Evolutionary conservation across 2,113 vertebrate genomes (phyloP).

Genomic region (Dasyurus viverrinus): DNA sequence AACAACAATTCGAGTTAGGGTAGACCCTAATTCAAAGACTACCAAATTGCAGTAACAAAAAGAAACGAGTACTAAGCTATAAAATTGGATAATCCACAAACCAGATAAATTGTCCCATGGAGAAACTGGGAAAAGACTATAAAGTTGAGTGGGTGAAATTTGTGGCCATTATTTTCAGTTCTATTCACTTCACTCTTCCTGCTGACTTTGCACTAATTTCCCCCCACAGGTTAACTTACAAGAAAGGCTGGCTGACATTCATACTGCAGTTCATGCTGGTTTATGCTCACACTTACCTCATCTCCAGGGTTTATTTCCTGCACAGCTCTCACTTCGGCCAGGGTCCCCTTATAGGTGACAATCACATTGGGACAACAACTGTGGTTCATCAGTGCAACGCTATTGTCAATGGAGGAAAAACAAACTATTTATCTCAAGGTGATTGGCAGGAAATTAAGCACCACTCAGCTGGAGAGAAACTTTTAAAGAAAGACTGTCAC

Average conservation of each 20-base stretch:
- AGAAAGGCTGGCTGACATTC: neutral
- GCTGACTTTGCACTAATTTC: rapidly evolving
- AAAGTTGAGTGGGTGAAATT: too few relatives aligned
- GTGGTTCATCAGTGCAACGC: conserved; percentile 96
- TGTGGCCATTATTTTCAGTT: rapidly evolving
- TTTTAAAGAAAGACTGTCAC: conserved; percentile 4
- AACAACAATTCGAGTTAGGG: neutral
- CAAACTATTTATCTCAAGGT: conserved; percentile 16
- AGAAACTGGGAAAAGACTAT: rapidly evolving
- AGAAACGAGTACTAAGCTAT: neutral
- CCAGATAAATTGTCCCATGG: neutral
- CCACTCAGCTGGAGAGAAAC: neutral
- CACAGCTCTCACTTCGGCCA: conserved; percentile 93
- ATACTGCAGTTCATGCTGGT: neutral
- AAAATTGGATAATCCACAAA: neutral
- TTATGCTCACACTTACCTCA: conserved; percentile 86
- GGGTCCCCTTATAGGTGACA: conserved; percentile 92
- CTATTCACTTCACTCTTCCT: neutral
- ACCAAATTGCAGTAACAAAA: rapidly evolving
- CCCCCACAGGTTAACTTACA: neutral
- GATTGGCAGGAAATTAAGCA: conserved; percentile 7
- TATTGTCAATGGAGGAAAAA: conserved; percentile 72
- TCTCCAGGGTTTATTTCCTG: conserved; percentile 91
- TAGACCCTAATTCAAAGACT: neutral
- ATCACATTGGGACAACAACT: conserved; percentile 96